These are phyloP conservation scores for Eucera pruinosa DNA, from an alignment of 2,888 invertebrate species.

Conservation along the genomic window DNA sequence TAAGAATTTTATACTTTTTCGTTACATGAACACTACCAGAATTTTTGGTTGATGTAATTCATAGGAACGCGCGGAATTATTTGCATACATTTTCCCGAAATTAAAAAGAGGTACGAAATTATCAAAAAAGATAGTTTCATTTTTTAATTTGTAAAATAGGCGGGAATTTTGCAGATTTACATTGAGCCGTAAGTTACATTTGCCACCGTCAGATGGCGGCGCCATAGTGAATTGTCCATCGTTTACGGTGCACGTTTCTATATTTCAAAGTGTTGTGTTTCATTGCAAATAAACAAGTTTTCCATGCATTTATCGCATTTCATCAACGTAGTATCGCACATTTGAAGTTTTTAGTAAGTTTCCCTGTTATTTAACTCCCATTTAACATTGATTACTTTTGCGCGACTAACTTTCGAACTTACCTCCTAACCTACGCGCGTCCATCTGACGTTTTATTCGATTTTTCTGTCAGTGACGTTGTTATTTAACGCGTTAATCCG, in stretches of 20 bases:
- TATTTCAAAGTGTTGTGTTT: conserved; percentile 22
- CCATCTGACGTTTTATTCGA: neutral
- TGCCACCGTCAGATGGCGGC: neutral
- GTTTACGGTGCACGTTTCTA: conserved; percentile 3
- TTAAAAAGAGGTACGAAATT: too few species aligned
- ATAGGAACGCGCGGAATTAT: neutral
- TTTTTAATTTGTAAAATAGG: too few species aligned
- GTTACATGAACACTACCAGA: conserved; percentile 18
- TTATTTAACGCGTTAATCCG: neutral
- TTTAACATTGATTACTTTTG: neutral
- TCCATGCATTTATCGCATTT: neutral
- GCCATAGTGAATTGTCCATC: neutral
- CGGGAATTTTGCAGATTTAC: neutral
- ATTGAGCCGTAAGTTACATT: neutral
- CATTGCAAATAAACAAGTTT: neutral
- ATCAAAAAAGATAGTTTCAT: too few species aligned
- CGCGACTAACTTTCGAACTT: neutral
- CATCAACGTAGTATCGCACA: neutral
- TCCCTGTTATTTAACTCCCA: neutral
- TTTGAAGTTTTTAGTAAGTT: neutral
- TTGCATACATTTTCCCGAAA: neutral
- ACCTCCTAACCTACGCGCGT: conserved; percentile 28
- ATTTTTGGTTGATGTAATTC: too few species aligned
- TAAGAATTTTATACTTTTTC: conserved; percentile 40
- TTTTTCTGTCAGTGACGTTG: neutral